phyloP scores from a whole-genome alignment of 2,888 invertebrate species.

The Thalpophila matura region DNA sequence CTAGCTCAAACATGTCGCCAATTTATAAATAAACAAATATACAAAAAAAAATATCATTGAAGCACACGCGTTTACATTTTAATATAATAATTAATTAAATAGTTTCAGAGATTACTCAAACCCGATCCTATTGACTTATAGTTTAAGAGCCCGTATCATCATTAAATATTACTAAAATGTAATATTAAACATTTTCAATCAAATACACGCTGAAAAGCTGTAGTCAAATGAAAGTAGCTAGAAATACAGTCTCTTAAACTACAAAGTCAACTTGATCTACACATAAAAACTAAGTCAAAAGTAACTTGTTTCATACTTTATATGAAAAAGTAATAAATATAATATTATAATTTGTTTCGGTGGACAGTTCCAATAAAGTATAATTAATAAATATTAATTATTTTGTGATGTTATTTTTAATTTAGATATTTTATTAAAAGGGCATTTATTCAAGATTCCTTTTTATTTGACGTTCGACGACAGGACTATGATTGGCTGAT shows the following conservation, averaged over 20 bases:
- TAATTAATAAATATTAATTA: conserved; percentile 17
- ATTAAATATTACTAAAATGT: no score
- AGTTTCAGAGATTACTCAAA: conserved; percentile 51
- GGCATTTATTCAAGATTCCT: background rate
- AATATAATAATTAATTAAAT: conserved; percentile 39
- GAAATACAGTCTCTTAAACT: background rate
- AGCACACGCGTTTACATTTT: conserved; percentile 60
- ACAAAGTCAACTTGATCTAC: conserved; percentile 23
- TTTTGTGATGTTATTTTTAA: conserved; percentile 40
- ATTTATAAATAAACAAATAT: conserved; percentile 40
- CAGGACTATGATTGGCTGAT: no score
- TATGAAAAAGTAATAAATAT: conserved; percentile 50
- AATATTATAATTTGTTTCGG: conserved; percentile 46
- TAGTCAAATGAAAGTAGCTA: no score
- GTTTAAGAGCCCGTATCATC: background rate
- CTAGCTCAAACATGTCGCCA: conserved; percentile 4
- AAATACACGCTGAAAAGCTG: no score
- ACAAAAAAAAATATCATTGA: conserved; percentile 53
- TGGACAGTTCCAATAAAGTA: conserved; percentile 54
- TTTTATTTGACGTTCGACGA: no score
- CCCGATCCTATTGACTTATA: conserved; percentile 16
- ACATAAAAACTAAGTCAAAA: conserved; percentile 36
- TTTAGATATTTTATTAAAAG: background rate
- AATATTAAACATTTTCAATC: no score
- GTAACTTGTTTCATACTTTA: conserved; percentile 29